Evolutionary conservation across 2,797 vertebrate species (phyloP).

Genomic region (Chelonia mydas): DNA sequence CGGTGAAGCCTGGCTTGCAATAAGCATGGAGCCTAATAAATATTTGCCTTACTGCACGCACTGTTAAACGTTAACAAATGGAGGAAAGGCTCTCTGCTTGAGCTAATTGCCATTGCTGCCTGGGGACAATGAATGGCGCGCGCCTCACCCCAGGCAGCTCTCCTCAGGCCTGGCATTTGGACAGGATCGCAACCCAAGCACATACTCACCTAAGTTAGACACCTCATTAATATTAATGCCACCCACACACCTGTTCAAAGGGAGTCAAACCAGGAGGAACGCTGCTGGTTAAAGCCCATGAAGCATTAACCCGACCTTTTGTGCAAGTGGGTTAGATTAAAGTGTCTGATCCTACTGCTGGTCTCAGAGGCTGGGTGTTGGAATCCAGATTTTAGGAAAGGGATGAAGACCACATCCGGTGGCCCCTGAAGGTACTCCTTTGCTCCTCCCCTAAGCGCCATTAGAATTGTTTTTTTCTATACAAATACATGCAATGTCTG

Average conservation of each 20-base stretch:
- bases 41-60: slow-evolving; percentile 40
- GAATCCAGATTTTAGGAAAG: neutral
- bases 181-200: neutral
- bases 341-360: too few relatives aligned
- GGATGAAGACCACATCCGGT: neutral
- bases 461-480: neutral
- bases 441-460: neutral
- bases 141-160: neutral
- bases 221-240: neutral
- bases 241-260: neutral
- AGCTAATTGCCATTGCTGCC: neutral
- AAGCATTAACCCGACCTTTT: slow-evolving; percentile 16
- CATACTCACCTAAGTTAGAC: neutral
- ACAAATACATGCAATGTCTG: neutral
- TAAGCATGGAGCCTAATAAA: slow-evolving; percentile 10
- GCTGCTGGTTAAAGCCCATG: neutral
- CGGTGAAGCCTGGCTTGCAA: slow-evolving; percentile 22
- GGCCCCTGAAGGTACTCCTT: neutral
- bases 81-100: accelerated
- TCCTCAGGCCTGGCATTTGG: neutral
- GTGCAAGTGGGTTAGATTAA: neutral
- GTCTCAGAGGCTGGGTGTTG: neutral
- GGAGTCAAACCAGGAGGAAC: slow-evolving; percentile 15
- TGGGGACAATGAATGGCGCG: neutral
- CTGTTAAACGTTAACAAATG: neutral